These are phyloP conservation scores for Bufo gargarizans DNA, from an alignment of 2,113 vertebrate species.

Conservation along the genomic window DNA sequence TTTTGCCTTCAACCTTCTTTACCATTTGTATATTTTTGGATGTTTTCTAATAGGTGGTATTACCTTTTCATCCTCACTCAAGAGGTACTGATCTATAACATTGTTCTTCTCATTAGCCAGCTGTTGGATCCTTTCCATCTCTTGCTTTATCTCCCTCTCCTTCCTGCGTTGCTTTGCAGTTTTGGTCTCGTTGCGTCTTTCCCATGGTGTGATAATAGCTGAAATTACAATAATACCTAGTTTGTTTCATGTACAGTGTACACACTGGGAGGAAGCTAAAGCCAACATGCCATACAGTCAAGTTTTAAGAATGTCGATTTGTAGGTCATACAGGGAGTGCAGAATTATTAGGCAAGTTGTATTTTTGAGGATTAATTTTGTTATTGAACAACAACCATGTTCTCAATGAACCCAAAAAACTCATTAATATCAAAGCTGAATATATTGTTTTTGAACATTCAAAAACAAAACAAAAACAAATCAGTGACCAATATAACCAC, in stretches of 20 bases:
- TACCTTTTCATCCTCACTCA: conserved; percentile 71
- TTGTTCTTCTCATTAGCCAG: conserved; percentile 66
- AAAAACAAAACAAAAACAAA: no score
- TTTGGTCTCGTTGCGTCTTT: conserved; percentile 69
- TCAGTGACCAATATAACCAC: no score
- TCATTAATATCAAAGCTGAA: no score
- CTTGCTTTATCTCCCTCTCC: conserved; percentile 62
- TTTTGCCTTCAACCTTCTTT: background rate
- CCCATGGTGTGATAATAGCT: conserved; percentile 65
- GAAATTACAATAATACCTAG: background rate
- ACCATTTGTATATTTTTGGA: background rate
- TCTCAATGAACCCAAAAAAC: no score
- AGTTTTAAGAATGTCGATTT: background rate
- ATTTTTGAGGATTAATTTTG: no score
- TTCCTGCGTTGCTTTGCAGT: conserved; percentile 62
- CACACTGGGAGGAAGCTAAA: background rate
- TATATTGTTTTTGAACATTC: no score
- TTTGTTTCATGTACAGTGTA: background rate
- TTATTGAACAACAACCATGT: no score
- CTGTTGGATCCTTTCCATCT: conserved; percentile 60
- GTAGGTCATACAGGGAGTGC: background rate
- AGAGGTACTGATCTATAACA: conserved; percentile 67
- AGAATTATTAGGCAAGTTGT: no score
- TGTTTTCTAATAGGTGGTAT: background rate
- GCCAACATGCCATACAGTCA: background rate